Evolutionary conservation across 2,797 vertebrate species (phyloP), one percentile per base, ranked within the genome.

Genomic region (Catharus ustulatus): DNA sequence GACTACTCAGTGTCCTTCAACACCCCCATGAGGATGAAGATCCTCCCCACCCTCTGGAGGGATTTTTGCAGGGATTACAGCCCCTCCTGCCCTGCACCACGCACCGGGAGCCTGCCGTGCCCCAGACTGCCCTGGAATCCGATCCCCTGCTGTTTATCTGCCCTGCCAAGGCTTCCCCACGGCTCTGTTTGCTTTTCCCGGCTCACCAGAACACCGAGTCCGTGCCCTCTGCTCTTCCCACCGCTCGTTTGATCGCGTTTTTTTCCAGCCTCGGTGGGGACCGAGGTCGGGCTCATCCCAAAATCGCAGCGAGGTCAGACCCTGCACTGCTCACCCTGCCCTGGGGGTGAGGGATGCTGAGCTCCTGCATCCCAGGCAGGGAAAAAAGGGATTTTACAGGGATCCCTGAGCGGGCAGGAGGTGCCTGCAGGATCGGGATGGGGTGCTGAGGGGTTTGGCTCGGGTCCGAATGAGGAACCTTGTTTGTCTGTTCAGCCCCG

Each of bases 401-500:
- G 17, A 30, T 57, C 66, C 0, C 1, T 3, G 55, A 17, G 24
- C 1, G 21, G 89, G 22, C 64, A 54, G 55, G 59, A 22, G 51
- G 6, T 67, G 72, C 43, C 74, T 21, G 32, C 2, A 13, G 51
- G 62, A 8, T 36, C 4, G 2, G 80, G 54, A 68, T 3, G 14
- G 40, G 72, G 61, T 83, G 75, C 85, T 61, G 48, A 43, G 38
- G 89, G 61, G 27, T 4, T 66, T 78, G 91, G 57, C 72, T 7
- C 3, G 0, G 19, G 5, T 59, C 76, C 43, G 7, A 61, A 21
- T n/a, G 62, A 58, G 45, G 76, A 96, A 61, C 59, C 59, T 87
- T 96, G 94, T 95, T 96, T 96, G 75, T 92, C 32, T 52, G 71
- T 66, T 32, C 87, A 4, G 76, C 66, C 87, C 88, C 48, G 64